Conservation (phyloP, 1,140 invertebrate species). For the Drosophila pandora region DNA sequence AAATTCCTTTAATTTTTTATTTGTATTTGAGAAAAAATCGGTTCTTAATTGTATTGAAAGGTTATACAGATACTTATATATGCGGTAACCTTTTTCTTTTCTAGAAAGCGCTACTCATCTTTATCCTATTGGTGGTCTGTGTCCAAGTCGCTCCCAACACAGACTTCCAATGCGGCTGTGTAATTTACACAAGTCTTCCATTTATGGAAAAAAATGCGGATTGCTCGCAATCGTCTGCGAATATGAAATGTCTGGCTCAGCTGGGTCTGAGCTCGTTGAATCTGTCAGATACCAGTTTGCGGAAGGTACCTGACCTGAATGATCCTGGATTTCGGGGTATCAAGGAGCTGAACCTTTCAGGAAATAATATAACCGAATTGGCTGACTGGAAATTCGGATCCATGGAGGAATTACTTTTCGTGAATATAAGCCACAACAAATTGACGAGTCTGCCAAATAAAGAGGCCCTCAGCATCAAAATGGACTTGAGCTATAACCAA, state of each 20-base stretch:
- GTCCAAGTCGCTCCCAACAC: too few species aligned
- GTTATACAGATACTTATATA: too few species aligned
- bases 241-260: slow-evolving; percentile 2
- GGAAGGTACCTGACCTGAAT: slow-evolving; percentile 4
- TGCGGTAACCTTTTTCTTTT: too few species aligned
- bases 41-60: too few species aligned
- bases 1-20: too few species aligned
- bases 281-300: slow-evolving; percentile 5
- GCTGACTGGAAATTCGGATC: neutral
- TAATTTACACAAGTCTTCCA: neutral
- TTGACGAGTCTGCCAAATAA: neutral
- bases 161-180: slow-evolving; percentile 6
- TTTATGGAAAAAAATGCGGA: neutral
- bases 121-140: too few species aligned
- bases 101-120: too few species aligned
- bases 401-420: neutral
- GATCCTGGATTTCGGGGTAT: neutral
- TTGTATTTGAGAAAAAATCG: too few species aligned
- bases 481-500: slow-evolving; percentile 20
- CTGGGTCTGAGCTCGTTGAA: neutral
- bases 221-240: neutral
- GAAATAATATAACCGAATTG: slow-evolving; percentile 15
- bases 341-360: slow-evolving; percentile 20
- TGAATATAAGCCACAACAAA: slow-evolving; percentile 9
- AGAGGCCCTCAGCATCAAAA: neutral